These are phyloP conservation scores for Heterodera carotae DNA, from an alignment of 1,140 invertebrate species.

Conservation along the genomic window DNA sequence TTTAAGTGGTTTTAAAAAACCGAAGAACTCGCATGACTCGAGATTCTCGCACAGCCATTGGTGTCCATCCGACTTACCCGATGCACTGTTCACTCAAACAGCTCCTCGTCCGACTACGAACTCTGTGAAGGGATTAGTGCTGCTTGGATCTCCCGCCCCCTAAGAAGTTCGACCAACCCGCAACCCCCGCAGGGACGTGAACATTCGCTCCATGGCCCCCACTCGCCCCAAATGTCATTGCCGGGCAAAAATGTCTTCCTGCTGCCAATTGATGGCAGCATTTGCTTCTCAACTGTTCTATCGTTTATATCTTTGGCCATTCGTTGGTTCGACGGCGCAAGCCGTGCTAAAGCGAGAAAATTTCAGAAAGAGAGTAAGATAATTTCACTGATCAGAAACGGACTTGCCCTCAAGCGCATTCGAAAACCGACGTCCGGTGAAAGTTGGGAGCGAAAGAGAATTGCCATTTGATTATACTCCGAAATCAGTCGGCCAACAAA, in stretches of 20 bases:
- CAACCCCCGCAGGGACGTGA: slow-evolving; percentile 59
- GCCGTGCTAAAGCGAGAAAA: slow-evolving; percentile 2
- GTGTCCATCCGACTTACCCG: background rate
- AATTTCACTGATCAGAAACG: slow-evolving; percentile 23
- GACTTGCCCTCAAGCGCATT: slow-evolving; percentile 50
- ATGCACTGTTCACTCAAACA: slow-evolving; percentile 52
- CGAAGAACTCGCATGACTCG: too few species aligned
- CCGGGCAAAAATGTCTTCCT: slow-evolving; percentile 18
- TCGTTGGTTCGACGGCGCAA: slow-evolving; percentile 22
- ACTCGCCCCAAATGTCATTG: slow-evolving; percentile 39
- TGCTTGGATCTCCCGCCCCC: too few species aligned
- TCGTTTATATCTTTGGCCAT: background rate
- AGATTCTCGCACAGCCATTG: too few species aligned
- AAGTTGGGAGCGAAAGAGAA: slow-evolving; percentile 57
- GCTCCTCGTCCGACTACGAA: slow-evolving; percentile 48
- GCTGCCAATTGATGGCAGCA: too few species aligned
- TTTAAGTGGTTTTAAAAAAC: too few species aligned
- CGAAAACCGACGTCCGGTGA: slow-evolving; percentile 56
- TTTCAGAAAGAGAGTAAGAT: too few species aligned
- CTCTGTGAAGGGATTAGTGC: slow-evolving; percentile 8
- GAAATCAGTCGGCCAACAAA: slow-evolving; percentile 54
- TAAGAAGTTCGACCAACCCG: slow-evolving; percentile 36
- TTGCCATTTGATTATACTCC: slow-evolving; percentile 44
- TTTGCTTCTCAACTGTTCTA: background rate
- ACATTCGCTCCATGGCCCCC: slow-evolving; percentile 53